A percentile compares a stretch with the other conserved stretches of the same genome.
Conservation (phyloP, 1,140 invertebrate species). For the Plodia interpunctella region DNA sequence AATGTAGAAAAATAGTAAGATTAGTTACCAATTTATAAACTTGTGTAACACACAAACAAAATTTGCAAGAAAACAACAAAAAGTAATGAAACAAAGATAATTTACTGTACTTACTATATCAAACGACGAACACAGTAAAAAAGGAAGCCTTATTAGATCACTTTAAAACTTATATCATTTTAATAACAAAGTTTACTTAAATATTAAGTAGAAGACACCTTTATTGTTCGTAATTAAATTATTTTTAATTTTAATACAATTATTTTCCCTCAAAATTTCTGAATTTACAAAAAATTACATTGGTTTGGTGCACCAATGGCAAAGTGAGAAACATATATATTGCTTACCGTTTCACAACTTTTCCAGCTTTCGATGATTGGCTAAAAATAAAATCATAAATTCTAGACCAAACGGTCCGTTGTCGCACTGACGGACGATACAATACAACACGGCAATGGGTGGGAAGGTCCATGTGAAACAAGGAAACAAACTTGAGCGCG, state of each 20-base stretch:
- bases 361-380: constrained; percentile 3
- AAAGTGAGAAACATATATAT: background rate
- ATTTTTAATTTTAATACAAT: background rate
- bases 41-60: background rate
- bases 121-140: constrained; percentile 6
- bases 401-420: too few relatives aligned
- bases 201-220: background rate
- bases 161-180: background rate
- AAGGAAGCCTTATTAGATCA: constrained; percentile 2
- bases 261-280: background rate
- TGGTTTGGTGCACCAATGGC: background rate
- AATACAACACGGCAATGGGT: too few relatives aligned
- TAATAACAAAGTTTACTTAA: background rate
- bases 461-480: too few relatives aligned
- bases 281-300: background rate
- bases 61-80: background rate
- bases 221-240: too few relatives aligned
- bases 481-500: too few relatives aligned
- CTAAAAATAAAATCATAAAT: too few relatives aligned
- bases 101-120: constrained; percentile 1
- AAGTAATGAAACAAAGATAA: constrained; percentile 5
- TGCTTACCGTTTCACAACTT: background rate
- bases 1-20: background rate
- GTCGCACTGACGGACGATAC: too few relatives aligned
- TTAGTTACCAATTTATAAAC: constrained; percentile 3